Evolutionary conservation across 2,797 vertebrate genomes (phyloP).

Genomic region (Neosilurus hyrtlii): DNA sequence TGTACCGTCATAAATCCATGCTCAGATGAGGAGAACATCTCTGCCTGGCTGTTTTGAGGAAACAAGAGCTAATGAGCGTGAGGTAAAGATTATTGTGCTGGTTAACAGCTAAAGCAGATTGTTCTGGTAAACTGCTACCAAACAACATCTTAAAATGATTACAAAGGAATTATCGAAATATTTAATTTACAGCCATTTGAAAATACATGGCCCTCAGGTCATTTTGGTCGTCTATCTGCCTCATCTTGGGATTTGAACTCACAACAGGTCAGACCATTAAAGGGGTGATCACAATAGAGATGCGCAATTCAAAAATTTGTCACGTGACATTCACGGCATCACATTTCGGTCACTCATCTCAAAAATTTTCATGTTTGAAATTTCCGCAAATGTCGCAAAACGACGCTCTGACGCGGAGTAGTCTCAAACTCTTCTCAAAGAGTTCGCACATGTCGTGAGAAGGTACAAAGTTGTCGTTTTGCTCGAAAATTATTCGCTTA

Average conservation of each 20-base stretch:
- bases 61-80: slow-evolving; percentile 20
- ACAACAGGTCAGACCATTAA: neutral
- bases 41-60: slow-evolving; percentile 20
- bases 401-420: no score
- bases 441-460: no score
- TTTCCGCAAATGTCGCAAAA: no score
- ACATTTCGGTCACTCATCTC: no score
- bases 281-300: neutral
- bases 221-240: no score
- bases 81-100: slow-evolving; percentile 9
- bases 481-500: no score
- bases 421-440: no score
- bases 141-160: neutral
- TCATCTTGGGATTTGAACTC: neutral
- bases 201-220: neutral
- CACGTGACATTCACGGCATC: no score
- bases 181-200: neutral
- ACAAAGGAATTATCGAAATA: neutral
- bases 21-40: slow-evolving; percentile 20
- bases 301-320: no score
- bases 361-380: no score
- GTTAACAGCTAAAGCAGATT: slow-evolving; percentile 4
- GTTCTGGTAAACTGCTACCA: neutral
- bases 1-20: slow-evolving; percentile 33
- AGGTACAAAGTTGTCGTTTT: no score